Evolutionary conservation across 2,888 invertebrate genomes (phyloP).

Genomic region (Himalopsyche japonica): DNA sequence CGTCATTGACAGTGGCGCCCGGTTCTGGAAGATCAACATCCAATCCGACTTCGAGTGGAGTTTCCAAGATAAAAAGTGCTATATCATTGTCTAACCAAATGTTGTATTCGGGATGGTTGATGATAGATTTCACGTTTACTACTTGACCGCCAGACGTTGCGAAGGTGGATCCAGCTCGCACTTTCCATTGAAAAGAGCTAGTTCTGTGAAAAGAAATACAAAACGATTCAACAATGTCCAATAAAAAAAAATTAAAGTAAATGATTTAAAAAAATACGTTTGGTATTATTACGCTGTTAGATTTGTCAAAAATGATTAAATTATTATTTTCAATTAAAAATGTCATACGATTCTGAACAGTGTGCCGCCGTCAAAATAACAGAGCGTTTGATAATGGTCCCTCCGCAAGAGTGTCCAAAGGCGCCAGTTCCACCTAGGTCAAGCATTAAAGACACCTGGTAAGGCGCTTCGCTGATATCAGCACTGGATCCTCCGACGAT

Average conservation of each 20-base stretch:
- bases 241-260: too few species aligned
- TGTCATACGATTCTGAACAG: constrained; percentile 44
- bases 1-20: neutral
- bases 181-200: constrained; percentile 15
- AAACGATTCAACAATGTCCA: too few species aligned
- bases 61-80: constrained; percentile 47
- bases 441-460: constrained; percentile 50
- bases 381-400: constrained; percentile 45
- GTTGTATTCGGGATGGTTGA: constrained; percentile 47
- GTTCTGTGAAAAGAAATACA: constrained; percentile 7
- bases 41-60: constrained; percentile 45
- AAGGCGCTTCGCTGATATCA: constrained; percentile 52
- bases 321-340: neutral
- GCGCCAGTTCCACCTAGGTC: constrained; percentile 41
- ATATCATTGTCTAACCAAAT: constrained; percentile 51
- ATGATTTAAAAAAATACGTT: too few species aligned
- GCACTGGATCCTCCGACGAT: constrained; percentile 56
- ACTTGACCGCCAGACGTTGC: constrained; percentile 49
- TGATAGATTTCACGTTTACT: constrained; percentile 46
- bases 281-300: too few species aligned
- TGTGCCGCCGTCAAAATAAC: constrained; percentile 54
- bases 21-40: neutral
- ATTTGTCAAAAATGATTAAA: too few species aligned
- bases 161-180: constrained; percentile 42
- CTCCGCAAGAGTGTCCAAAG: constrained; percentile 17